These are phyloP conservation scores for Alosa alosa DNA, from an alignment of 2,113 vertebrate genomes.

Conservation along the genomic window DNA sequence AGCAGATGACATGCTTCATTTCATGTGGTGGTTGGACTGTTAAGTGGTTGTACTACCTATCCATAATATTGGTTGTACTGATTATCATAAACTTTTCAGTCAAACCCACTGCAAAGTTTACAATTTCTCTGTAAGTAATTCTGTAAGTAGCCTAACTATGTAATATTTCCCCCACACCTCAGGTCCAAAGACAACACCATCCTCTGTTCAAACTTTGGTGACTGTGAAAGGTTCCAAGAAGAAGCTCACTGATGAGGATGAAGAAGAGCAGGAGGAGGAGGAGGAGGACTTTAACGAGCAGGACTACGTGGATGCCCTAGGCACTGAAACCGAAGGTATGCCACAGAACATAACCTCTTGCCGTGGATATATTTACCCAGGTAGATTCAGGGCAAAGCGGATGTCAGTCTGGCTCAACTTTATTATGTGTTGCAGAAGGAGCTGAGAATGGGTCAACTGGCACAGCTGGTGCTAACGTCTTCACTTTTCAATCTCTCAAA, in stretches of 20 bases:
- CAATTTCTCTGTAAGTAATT: too few species aligned
- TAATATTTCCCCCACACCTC: neutral
- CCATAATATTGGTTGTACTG: too few species aligned
- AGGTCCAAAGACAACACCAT: slow-evolving; percentile 69
- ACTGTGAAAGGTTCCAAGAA: slow-evolving; percentile 69
- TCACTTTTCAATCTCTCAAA: slow-evolving; percentile 84
- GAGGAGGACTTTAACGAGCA: slow-evolving; percentile 76
- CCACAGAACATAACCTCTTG: neutral
- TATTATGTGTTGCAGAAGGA: slow-evolving; percentile 53
- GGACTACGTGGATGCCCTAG: slow-evolving; percentile 80
- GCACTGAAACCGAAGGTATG: slow-evolving; percentile 75
- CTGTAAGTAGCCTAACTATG: neutral
- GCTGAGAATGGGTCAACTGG: slow-evolving; percentile 52
- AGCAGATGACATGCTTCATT: too few species aligned
- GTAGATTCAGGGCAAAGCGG: neutral
- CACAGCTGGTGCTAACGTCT: slow-evolving; percentile 78
- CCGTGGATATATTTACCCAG: neutral
- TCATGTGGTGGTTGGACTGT: too few species aligned
- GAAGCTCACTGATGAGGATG: slow-evolving; percentile 47
- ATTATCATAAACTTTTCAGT: too few species aligned
- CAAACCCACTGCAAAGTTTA: neutral
- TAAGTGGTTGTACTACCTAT: too few species aligned
- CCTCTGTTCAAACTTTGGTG: slow-evolving; percentile 67
- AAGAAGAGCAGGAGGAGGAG: slow-evolving; percentile 58
- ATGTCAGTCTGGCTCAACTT: neutral